A percentile compares a stretch with the other conserved stretches of the same genome.
phyloP scores from a whole-genome alignment of 2,113 vertebrate species.

The Crocuta crocuta region DNA sequence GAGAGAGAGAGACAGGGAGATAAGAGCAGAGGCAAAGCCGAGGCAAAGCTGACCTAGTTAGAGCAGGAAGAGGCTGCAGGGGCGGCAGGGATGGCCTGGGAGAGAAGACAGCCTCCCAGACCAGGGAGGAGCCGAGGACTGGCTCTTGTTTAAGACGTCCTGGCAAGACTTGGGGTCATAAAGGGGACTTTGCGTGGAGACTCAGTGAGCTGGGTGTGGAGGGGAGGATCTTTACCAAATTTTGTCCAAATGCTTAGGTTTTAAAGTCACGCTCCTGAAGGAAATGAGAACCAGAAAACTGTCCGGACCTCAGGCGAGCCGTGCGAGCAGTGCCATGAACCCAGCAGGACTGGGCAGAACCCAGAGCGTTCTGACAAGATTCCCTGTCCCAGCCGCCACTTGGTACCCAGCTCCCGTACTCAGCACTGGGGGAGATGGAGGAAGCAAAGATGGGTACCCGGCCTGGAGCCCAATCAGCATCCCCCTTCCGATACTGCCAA shows the following conservation, averaged over 20 bases:
- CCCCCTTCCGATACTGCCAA: neutral
- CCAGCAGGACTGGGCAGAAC: neutral
- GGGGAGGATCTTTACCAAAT: neutral
- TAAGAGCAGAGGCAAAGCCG: neutral
- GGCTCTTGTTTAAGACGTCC: neutral
- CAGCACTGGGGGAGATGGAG: neutral
- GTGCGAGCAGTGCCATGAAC: neutral
- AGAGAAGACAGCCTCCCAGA: neutral
- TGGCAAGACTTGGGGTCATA: neutral
- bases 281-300: slow-evolving; percentile 26
- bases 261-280: slow-evolving; percentile 13
- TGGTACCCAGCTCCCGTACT: neutral
- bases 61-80: neutral
- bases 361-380: neutral
- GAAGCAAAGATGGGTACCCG: neutral
- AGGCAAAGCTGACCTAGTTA: slow-evolving; percentile 64
- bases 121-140: neutral
- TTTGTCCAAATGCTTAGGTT: slow-evolving; percentile 9
- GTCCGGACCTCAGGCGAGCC: neutral
- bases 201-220: neutral
- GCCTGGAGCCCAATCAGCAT: neutral
- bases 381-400: neutral
- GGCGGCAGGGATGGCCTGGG: neutral
- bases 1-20: neutral
- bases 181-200: neutral